Conservation (phyloP, 2,113 vertebrate species). For the Neotoma lepida region DNA sequence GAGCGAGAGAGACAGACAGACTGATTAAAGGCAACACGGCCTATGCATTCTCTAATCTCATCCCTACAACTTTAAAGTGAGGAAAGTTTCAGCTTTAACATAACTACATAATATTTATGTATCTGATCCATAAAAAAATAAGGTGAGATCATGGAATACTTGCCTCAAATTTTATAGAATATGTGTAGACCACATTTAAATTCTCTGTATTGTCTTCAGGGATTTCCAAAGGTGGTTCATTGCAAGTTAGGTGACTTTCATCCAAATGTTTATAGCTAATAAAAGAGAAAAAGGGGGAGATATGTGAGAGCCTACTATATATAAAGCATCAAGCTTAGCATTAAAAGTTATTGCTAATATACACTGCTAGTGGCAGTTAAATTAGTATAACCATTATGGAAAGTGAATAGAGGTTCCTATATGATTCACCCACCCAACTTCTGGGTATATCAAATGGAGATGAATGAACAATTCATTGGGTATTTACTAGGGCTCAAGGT, state of each 20-base stretch:
- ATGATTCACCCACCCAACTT: neutral
- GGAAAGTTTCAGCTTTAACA: neutral
- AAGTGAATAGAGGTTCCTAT: neutral
- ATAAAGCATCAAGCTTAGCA: slow-evolving; percentile 31
- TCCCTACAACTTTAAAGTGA: neutral
- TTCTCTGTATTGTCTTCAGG: slow-evolving; percentile 85
- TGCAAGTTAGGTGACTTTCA: slow-evolving; percentile 84
- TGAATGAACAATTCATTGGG: neutral
- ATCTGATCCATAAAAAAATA: slow-evolving; percentile 11
- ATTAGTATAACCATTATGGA: neutral
- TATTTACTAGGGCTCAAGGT: neutral
- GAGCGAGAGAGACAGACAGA: neutral
- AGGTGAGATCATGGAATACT: slow-evolving; percentile 66
- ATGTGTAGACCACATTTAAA: slow-evolving; percentile 89
- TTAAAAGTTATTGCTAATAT: neutral
- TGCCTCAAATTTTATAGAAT: slow-evolving; percentile 92
- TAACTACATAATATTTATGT: slow-evolving; percentile 33
- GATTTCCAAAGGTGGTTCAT: slow-evolving; percentile 89
- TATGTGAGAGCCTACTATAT: slow-evolving; percentile 5
- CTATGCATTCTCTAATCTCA: neutral
- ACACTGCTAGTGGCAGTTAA: neutral
- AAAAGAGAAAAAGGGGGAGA: neutral
- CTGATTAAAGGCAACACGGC: neutral
- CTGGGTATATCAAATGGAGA: neutral
- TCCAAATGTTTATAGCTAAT: slow-evolving; percentile 90